Evolutionary conservation across 2,113 vertebrate genomes (phyloP), one percentile per base, ranked within the genome.

Genomic region (Vanacampus margaritifer): DNA sequence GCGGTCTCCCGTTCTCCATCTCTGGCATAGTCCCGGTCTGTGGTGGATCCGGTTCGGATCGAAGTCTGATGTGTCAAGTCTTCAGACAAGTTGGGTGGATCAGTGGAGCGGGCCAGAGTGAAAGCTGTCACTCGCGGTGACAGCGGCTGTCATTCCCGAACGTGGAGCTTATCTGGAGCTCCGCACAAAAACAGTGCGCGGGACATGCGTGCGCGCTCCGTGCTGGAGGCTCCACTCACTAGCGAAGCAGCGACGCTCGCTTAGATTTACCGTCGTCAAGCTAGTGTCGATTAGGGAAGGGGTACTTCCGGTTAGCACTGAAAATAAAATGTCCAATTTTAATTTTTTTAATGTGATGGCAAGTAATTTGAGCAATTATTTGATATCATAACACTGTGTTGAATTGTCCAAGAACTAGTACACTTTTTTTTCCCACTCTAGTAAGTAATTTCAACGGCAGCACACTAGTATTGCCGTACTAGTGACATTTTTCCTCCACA

Each of bases 1-100:
- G 94, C 69, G 95, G 94, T 94, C 95, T 95, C 83, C 94, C 94
- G 91, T 95, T 96, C 91, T 98, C 96, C 95, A 96, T 97, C 93
- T 96, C 95, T 93, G 94, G 94, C 95, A 96, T 96, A 93, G 93
- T 94, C 92, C 92, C 84, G 87, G 53, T 79, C 66, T 65, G 75
- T 65, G 68, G 23, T 62, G 74, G 87, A 87, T 85, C 87, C 85
- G 59, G 53, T 66, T 76, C 77, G 78, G 84, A 82, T 82, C 77
- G 59, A 73, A 79, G 74, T 69, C 56, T 35, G 64, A 41, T 78
- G 77, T 83, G 74, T 32, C 54, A 57, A 57, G 26, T 26, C 14
- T 26, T 57, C 60, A 61, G 41, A 66, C 74, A 6, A 7, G 28
- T 69, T 70, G 35, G 74, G 56, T 13, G 66, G 73, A 61, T 75